Base-by-base conservation (phyloP, 2,797 vertebrate genomes). In the Notamacropus eugenii region DNA sequence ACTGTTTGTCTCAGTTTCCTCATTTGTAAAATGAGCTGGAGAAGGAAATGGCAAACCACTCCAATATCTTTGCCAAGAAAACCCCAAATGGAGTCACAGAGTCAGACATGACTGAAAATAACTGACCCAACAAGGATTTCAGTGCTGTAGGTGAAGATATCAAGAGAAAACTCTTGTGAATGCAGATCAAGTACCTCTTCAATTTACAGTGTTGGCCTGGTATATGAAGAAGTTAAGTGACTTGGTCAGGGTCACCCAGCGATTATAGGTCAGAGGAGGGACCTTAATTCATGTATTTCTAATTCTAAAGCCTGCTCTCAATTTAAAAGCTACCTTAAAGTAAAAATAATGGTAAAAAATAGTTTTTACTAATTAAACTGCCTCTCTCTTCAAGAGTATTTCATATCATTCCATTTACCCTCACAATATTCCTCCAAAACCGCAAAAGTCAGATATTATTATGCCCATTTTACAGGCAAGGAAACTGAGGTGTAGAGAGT, bases 301-400 rank as follows among this genome's bases (percentile, higher is more conserved):
- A 40, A 74, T 14, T 74, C 4, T 74, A 74, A 74, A 34, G 29
- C 16, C 34, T 24, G n/a, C 67, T 82, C 22, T 82, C 19, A 46
- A 40, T 46, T 82, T 92, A 93, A 95, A 94, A 92, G 14, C 93
- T 82, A 34, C 19, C 12, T 50, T 67, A 16, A 67, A 67, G 19
- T 55, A 34, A 95, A 94, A 92, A 94, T n/a, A 95, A n/a, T 54
- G 92, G 82, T 34, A 31, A 91, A 90, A 22, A 74, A 92, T 87
- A 93, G 46, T 46, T 59, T 59, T 94, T 50, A 94, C 55, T 55
- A 90, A 46, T 46, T 82, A 82, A 46, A 82, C 5, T 11, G 2
- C 28, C 3, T 58, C 40, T 96, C 94, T 90, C 62, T 56, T 55
- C 56, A 82, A 50, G 90, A n/a, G 4, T 31, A 55, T 29, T 5